These are phyloP conservation scores for Lydus trimaculatus DNA, from an alignment of 2,888 invertebrate genomes.

Conservation along the genomic window DNA sequence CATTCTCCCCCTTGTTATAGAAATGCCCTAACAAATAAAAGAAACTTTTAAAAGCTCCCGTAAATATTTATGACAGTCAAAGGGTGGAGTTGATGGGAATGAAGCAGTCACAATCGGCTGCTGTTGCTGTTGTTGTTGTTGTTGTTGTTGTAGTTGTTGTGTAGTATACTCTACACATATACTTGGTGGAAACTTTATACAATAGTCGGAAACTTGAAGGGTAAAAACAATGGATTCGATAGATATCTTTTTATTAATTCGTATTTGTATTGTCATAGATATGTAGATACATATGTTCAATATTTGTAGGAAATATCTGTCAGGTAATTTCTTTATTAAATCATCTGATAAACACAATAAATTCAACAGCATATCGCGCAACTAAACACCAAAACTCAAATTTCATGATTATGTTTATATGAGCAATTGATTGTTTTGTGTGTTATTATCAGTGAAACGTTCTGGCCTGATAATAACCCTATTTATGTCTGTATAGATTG, in stretches of 20 bases:
- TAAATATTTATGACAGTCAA: constrained; percentile 14
- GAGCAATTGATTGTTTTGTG: background rate
- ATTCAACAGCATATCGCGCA: constrained; percentile 33
- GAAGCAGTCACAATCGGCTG: background rate
- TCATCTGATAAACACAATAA: constrained; percentile 42
- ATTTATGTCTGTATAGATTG: background rate
- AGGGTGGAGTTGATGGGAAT: constrained; percentile 5
- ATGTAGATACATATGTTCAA: background rate
- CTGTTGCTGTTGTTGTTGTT: too few relatives aligned
- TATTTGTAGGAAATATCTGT: constrained; percentile 19
- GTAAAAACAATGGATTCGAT: background rate
- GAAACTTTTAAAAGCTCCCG: constrained; percentile 15
- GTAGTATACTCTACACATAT: background rate
- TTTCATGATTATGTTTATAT: constrained; percentile 22
- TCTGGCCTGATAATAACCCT: background rate
- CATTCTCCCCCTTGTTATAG: background rate
- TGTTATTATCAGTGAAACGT: background rate
- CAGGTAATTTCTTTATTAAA: constrained; percentile 36
- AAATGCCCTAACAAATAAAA: constrained; percentile 8
- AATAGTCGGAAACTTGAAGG: background rate
- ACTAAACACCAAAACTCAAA: constrained; percentile 24
- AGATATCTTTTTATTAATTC: constrained; percentile 18
- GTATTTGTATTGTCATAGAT: constrained; percentile 26
- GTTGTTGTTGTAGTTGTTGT: too few relatives aligned
- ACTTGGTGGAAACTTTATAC: background rate